These are phyloP conservation scores for Calliphora vicina DNA, from an alignment of 1,140 invertebrate genomes.

Conservation along the genomic window DNA sequence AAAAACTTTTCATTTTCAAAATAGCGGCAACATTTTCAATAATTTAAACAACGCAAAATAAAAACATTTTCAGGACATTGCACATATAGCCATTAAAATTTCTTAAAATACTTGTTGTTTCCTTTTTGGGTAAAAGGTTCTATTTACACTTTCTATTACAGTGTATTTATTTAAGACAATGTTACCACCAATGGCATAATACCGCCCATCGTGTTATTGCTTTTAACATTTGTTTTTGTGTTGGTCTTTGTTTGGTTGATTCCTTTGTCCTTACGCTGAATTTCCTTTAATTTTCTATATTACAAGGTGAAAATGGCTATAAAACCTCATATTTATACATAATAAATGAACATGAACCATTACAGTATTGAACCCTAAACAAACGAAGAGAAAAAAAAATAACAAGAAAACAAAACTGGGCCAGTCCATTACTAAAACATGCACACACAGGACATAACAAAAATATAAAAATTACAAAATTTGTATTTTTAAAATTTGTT, in stretches of 20 bases:
- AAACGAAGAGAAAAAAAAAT: background rate
- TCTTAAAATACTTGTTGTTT: no score
- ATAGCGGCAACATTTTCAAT: no score
- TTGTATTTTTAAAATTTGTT: background rate
- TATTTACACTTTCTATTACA: background rate
- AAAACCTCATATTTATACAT: background rate
- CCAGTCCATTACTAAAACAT: background rate
- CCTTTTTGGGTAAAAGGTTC: background rate
- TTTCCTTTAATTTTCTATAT: background rate
- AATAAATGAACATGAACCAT: slow-evolving; percentile 3
- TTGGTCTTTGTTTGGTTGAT: background rate
- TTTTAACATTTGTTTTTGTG: background rate
- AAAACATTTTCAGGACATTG: no score
- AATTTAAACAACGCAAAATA: no score
- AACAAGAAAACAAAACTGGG: no score
- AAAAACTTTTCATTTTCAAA: no score
- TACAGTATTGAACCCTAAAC: background rate
- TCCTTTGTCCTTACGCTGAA: background rate
- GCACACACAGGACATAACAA: background rate
- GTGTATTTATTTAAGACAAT: background rate
- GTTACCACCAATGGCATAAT: background rate
- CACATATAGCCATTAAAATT: no score
- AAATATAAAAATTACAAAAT: slow-evolving; percentile 5
- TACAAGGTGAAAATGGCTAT: background rate
- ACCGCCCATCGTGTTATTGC: background rate